Conservation (phyloP, 2,888 invertebrate genomes). For the Colletes collaris region DNA sequence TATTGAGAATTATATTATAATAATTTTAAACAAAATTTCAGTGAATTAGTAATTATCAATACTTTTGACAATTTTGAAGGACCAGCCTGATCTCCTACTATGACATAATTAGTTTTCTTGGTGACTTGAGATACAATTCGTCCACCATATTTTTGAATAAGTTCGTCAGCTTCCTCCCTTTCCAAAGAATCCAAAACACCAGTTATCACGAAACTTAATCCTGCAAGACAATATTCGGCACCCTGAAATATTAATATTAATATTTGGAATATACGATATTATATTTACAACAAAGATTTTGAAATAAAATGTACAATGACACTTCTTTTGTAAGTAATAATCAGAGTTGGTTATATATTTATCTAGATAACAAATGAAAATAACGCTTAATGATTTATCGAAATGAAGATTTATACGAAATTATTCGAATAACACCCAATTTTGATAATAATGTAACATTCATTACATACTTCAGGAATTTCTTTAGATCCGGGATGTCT, state of each 20-base stretch:
- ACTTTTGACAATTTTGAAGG: constrained; percentile 91
- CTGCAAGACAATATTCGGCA: constrained; percentile 88
- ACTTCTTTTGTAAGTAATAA: too few relatives aligned
- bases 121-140: constrained; percentile 89
- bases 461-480: constrained; percentile 88
- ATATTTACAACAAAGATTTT: too few relatives aligned
- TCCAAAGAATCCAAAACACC: constrained; percentile 95
- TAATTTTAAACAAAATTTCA: not conserved
- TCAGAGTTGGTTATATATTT: too few relatives aligned
- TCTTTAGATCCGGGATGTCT: constrained; percentile 92
- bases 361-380: too few relatives aligned
- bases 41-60: constrained; percentile 7
- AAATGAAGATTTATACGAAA: too few relatives aligned
- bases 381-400: too few relatives aligned
- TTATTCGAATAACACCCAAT: too few relatives aligned
- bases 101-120: constrained; percentile 91
- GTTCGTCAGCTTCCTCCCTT: constrained; percentile 89
- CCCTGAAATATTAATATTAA: constrained; percentile 84
- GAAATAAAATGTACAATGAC: too few relatives aligned
- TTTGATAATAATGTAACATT: not conserved
- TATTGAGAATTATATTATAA: not conserved
- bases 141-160: constrained; percentile 92
- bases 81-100: constrained; percentile 94
- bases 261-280: not conserved
- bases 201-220: constrained; percentile 90